Percentiles rank a stretch among this genome's conserved stretches.
Conservation (phyloP, 2,797 vertebrate genomes). For the Buphagus erythrorhynchus region DNA sequence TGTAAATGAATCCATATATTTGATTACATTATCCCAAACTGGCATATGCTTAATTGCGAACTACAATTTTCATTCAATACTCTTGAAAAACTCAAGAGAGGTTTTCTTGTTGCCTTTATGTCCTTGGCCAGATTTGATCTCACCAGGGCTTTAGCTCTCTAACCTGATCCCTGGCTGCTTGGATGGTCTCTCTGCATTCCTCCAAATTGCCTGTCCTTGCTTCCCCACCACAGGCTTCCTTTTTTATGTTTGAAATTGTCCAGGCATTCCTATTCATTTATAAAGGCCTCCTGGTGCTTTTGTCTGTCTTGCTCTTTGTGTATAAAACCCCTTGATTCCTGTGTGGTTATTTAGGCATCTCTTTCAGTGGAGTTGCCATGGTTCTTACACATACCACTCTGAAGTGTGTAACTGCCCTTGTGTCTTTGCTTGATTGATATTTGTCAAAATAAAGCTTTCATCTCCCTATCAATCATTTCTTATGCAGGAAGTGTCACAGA, state of each 20-base stretch:
- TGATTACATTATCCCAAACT: not conserved
- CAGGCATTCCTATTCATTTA: not conserved
- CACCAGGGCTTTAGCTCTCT: not conserved
- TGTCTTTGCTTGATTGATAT: not conserved
- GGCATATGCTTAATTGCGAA: not conserved
- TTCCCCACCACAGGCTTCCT: not conserved
- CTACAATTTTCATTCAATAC: not conserved
- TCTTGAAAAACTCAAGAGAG: too few relatives aligned
- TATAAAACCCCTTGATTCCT: not conserved
- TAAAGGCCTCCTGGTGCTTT: not conserved
- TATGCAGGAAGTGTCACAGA: not conserved
- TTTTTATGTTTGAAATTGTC: not conserved
- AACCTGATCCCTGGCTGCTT: not conserved
- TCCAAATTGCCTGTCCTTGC: not conserved
- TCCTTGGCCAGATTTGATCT: not conserved
- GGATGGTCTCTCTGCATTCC: fast-evolving
- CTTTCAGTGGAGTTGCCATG: not conserved
- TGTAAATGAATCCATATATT: not conserved
- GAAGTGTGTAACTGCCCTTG: not conserved
- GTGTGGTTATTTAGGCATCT: not conserved
- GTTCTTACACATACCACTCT: not conserved
- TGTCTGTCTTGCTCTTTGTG: not conserved
- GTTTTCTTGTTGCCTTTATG: not conserved
- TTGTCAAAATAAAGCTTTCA: slow-evolving; percentile 34
- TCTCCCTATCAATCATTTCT: not conserved